These are phyloP conservation scores for Aricia artaxerxes DNA, from an alignment of 2,888 invertebrate species.

Conservation along the genomic window DNA sequence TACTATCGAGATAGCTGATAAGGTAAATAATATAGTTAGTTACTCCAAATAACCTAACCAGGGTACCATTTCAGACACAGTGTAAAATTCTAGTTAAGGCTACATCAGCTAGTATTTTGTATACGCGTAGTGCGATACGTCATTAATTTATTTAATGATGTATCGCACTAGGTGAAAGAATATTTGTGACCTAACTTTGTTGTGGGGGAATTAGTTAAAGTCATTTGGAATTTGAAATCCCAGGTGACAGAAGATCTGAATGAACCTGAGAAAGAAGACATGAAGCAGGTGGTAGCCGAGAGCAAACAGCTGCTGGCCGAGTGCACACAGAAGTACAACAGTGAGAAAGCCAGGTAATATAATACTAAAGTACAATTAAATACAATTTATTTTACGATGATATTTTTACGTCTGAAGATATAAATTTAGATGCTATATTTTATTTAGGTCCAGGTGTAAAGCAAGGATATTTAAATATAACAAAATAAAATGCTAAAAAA, in stretches of 20 bases:
- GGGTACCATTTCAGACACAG: background rate
- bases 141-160: too few relatives aligned
- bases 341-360: constrained; percentile 58
- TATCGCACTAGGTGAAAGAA: too few relatives aligned
- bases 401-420: too few relatives aligned
- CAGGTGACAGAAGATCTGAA: constrained; percentile 59
- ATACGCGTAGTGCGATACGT: too few relatives aligned
- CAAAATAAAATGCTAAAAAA: too few relatives aligned
- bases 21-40: constrained; percentile 49
- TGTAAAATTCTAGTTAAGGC: background rate
- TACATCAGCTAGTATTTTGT: background rate
- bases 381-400: too few relatives aligned
- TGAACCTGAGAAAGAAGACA: constrained; percentile 59
- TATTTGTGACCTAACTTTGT: too few relatives aligned
- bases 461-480: too few relatives aligned
- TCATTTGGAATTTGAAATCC: background rate
- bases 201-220: too few relatives aligned
- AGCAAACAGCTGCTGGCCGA: constrained; percentile 54
- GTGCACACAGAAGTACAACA: constrained; percentile 56
- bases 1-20: constrained; percentile 56
- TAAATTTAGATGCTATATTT: too few relatives aligned
- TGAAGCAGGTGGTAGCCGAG: constrained; percentile 54
- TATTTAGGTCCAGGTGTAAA: too few relatives aligned
- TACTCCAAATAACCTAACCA: background rate
- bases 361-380: too few relatives aligned